Evolutionary conservation across 2,797 vertebrate species (phyloP).

Genomic region (Pristis pectinata): DNA sequence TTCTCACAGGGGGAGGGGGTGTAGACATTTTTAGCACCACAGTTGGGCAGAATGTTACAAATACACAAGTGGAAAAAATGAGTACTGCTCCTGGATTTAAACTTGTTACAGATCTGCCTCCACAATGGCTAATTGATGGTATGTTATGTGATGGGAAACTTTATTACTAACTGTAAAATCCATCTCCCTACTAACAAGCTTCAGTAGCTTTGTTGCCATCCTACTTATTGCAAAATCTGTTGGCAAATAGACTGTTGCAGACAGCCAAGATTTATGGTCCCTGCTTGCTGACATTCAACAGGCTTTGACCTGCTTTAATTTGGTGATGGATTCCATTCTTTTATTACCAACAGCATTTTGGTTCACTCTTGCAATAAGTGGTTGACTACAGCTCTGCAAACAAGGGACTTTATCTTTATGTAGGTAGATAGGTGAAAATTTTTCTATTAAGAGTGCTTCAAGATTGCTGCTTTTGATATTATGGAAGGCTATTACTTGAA

Average conservation of each 20-base stretch:
- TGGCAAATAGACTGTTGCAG: constrained; percentile 26
- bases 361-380: neutral
- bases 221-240: constrained; percentile 18
- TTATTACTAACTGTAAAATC: neutral
- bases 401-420: neutral
- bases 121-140: neutral
- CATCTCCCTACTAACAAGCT: constrained; percentile 4
- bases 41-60: neutral
- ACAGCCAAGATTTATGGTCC: neutral
- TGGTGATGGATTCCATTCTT: constrained; percentile 14
- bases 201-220: constrained; percentile 13
- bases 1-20: neutral
- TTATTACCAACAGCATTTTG: constrained; percentile 5
- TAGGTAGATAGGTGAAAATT: neutral
- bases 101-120: neutral
- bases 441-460: neutral
- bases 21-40: neutral
- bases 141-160: neutral
- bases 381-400: neutral
- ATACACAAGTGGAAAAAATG: neutral
- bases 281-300: constrained; percentile 6
- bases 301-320: neutral
- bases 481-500: neutral
- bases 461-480: constrained; percentile 25
- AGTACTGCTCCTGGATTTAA: neutral